Base-by-base conservation (phyloP, 2,888 invertebrate species). In the Drosophila borealis region DNA sequence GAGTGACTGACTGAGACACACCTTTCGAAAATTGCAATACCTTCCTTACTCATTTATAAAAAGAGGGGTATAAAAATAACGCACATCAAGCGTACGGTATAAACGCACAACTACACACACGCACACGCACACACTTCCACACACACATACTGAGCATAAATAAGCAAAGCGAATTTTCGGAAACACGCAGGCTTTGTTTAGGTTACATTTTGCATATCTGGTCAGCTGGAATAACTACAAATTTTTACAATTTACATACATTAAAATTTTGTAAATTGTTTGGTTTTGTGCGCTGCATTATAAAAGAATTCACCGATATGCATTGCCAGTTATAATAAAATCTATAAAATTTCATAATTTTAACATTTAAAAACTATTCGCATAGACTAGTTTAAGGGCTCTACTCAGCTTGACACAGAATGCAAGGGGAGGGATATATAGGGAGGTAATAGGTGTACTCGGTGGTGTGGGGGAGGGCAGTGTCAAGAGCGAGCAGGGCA, bases 191-290 rank as follows among this genome's bases (percentile, higher is more conserved):
- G 42, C 50, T 48, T 36, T 56, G 71, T 54, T 61, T 68, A 41
- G 56, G 59, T 61, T 72, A 61, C 68, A 76, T 60, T 76, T 71
- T 63, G 59, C 53, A 45, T 54, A 72, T 68, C 63, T 60, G 68
- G 60, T 76, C 68, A 75, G 72, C 60, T 76, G 74, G 63, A 75
- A 75, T 60, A 63, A 53, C 76, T 63, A 71, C 75, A 62, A 59
- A 63, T 56, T 76, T 54, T 54, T 39, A 60, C 59, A 71, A 63
- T 60, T 60, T 61, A 55, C 46, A 72, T 44, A 53, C 44, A 76
- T 50, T 56, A 46, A 37, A 60, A 25, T 42, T 70, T 67, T 36
- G 54, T 56, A 45, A 14, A 11, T 36, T 64, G 46, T 57, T 65
- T 57, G 63, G 41, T 48, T 74, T 61, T 60, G 50, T 60, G 57